phyloP scores from a whole-genome alignment of 30 jellyfish, hydroid and myxozoan species.

The Chrysaora quinquecirrha region DNA sequence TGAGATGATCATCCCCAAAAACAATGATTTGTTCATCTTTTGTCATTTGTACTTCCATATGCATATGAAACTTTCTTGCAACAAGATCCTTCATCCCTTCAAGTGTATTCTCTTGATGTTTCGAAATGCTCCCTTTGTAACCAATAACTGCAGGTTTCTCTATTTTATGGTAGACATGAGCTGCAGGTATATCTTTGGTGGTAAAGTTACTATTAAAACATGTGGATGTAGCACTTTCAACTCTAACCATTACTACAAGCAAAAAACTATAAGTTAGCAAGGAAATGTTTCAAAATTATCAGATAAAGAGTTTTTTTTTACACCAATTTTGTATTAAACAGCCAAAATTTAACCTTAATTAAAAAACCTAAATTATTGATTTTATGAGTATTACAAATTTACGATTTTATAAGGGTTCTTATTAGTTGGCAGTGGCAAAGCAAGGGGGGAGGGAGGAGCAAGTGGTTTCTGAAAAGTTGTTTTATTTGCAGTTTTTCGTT shows the following conservation, averaged over 20 bases:
- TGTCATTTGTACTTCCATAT: constrained; percentile 92
- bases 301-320: too few species aligned
- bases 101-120: constrained; percentile 82
- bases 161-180: constrained; percentile 69
- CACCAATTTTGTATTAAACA: too few species aligned
- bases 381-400: too few species aligned
- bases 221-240: constrained; percentile 22
- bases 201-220: constrained; percentile 56
- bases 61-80: constrained; percentile 65
- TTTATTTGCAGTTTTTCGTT: too few species aligned
- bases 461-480: too few species aligned
- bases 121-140: constrained; percentile 74
- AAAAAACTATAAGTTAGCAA: background rate
- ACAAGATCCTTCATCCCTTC: constrained; percentile 84
- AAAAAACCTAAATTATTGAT: too few species aligned
- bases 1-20: constrained; percentile 82
- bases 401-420: too few species aligned
- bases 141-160: constrained; percentile 88
- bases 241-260: background rate
- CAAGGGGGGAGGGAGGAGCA: too few species aligned
- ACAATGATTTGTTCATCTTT: constrained; percentile 70
- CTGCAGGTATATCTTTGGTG: constrained; percentile 50
- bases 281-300: too few species aligned
- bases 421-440: too few species aligned
- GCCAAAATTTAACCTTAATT: too few species aligned